Evolutionary conservation across 2,888 invertebrate genomes (phyloP), one percentile per base, ranked within the genome.

Genomic region (Euproctis similis): DNA sequence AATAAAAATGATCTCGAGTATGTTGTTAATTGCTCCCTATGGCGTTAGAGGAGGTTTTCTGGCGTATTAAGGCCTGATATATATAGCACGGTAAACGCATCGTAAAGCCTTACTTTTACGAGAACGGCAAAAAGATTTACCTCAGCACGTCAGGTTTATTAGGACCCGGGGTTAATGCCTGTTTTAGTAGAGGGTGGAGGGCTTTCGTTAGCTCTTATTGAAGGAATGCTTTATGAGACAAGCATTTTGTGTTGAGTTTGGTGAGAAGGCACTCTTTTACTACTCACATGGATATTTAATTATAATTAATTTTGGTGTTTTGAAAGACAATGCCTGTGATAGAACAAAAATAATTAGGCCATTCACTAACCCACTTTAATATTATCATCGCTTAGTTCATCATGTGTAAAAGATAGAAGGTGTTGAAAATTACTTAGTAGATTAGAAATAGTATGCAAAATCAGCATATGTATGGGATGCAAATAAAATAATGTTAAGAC

Each of bases 41-140:
- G 27, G 42, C 21, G 36, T 34, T 29, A 33, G 13, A 9, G 12
- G 24, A 28, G 30, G 30, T 24, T 41, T 41, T 38, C 24, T 8
- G 16, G 13, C 12, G 31, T 31, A 34, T 36, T 41, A 39, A 34
- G 32, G 24, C 18, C 9, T 36, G 31, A 37, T 28, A 45, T 52
- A 52, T 50, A 52, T 50, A 35, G 43, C 38, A 46, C 36, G 53
- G 60, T 59, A 57, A 61, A 57, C 55, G 62, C 54, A 50, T 60
- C 62, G 59, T 63, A 63, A 63, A 63, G 45, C 42, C 47, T 47
- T 42, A 47, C 59, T 63, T 63, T 63, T 63, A 63, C 59, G 62
- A 59, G 50, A 46, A 47, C 34, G 42, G 59, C 46, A 46, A 58
- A 63, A 64, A 64, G 62, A 63, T 63, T 63, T 63, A 63, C 55